Percentiles rank a stretch among this genome's conserved stretches.
Evolutionary conservation across 2,113 vertebrate genomes (phyloP).

Genomic region (Phaethon lepturus): DNA sequence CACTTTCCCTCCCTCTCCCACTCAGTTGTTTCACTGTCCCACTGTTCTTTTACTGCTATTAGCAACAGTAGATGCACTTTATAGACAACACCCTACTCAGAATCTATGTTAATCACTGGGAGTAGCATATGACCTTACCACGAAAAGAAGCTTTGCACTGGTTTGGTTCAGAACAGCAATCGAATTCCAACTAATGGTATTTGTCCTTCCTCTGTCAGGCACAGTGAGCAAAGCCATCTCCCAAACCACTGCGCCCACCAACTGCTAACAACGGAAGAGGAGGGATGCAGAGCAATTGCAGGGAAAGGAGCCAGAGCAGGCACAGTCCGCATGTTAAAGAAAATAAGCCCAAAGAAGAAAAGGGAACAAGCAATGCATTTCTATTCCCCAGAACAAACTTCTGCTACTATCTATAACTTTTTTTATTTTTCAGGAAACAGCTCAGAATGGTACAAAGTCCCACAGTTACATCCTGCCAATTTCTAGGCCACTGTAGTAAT

Average conservation of each 20-base stretch:
- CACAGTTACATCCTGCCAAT: not conserved
- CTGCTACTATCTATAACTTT: not conserved
- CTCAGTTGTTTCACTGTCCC: not conserved
- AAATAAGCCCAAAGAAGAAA: not conserved
- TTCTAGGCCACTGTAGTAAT: not conserved
- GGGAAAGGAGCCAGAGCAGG: not conserved
- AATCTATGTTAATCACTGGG: not conserved
- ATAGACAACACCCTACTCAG: not conserved
- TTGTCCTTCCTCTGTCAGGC: not conserved
- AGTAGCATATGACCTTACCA: not conserved
- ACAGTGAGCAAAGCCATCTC: not conserved
- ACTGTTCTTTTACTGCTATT: not conserved
- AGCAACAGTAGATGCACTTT: not conserved
- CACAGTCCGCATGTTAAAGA: not conserved
- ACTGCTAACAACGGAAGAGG: not conserved
- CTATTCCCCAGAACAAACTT: not conserved
- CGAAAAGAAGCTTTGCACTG: not conserved
- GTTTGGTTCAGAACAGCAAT: not conserved
- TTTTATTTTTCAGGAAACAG: not conserved
- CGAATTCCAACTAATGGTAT: rapidly evolving
- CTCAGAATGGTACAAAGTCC: not conserved
- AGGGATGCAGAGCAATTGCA: not conserved
- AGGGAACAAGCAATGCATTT: not conserved
- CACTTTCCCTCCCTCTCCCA: not conserved
- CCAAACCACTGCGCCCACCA: not conserved